A percentile compares a stretch with the other conserved stretches of the same genome.
Evolutionary conservation across 2,797 vertebrate genomes (phyloP).

Genomic region (Enteromius thamalakanensis): DNA sequence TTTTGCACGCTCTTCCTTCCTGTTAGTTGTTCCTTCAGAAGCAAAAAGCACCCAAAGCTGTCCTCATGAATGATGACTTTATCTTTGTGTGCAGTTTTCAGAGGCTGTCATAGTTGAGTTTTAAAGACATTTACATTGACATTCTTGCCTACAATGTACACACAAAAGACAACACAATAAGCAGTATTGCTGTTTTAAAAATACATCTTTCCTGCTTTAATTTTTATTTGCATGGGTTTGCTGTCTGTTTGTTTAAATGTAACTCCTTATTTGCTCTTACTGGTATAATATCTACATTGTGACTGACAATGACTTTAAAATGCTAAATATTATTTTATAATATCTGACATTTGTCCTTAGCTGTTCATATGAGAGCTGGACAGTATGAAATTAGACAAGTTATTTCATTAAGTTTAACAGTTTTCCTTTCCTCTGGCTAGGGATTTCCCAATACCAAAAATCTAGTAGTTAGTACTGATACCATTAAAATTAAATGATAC

Average conservation of each 20-base stretch:
- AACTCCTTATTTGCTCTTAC: neutral
- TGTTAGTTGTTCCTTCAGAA: neutral
- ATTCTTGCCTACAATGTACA: neutral
- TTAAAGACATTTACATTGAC: neutral
- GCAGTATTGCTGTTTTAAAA: neutral
- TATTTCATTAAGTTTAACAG: neutral
- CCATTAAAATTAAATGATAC: too few relatives aligned
- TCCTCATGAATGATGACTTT: constrained; percentile 6
- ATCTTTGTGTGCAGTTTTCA: neutral
- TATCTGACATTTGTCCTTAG: neutral
- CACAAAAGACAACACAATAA: neutral
- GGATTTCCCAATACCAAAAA: too few relatives aligned
- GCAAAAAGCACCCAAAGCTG: neutral
- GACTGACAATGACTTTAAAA: neutral
- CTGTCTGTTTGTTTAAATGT: neutral
- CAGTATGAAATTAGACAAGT: neutral
- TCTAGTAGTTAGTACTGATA: neutral
- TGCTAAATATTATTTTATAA: neutral
- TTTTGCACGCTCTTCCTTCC: constrained; percentile 1
- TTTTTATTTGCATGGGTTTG: neutral
- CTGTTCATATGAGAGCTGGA: neutral
- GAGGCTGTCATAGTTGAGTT: neutral
- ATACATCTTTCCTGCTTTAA: neutral
- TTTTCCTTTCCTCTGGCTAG: too few relatives aligned
- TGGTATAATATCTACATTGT: neutral